Evolutionary conservation across 2,888 invertebrate species (phyloP).

Genomic region (Buathra laborator): DNA sequence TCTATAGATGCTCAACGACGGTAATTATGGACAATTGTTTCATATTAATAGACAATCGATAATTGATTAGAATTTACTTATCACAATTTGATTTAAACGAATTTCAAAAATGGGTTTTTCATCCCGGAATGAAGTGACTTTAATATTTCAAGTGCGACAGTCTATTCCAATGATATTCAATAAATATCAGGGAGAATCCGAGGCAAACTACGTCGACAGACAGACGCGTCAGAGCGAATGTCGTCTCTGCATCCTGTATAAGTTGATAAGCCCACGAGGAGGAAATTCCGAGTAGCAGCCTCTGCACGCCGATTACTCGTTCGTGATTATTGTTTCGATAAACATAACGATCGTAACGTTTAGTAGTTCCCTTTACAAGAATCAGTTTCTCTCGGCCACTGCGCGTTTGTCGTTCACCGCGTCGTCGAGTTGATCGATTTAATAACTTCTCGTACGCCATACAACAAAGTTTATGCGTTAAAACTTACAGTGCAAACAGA

Average conservation of each 20-base stretch:
- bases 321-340: background rate
- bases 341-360: background rate
- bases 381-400: background rate
- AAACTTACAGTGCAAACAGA: background rate
- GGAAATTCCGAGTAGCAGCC: background rate
- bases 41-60: too few species aligned
- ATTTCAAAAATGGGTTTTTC: too few species aligned
- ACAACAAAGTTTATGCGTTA: background rate
- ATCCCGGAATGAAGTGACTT: too few species aligned
- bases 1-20: too few species aligned
- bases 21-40: too few species aligned
- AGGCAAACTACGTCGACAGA: background rate
- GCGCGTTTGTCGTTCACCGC: background rate
- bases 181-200: background rate
- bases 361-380: background rate
- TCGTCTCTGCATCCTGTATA: slow-evolving; percentile 11
- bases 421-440: background rate
- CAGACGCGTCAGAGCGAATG: background rate
- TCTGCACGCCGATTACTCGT: background rate
- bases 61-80: too few species aligned
- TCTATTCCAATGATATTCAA: background rate
- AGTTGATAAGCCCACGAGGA: background rate
- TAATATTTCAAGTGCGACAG: background rate
- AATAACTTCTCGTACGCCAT: background rate
- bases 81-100: too few species aligned